A percentile compares a stretch with the other conserved stretches of the same genome.
phyloP scores from a whole-genome alignment of 2,113 vertebrate genomes.

The Patagioenas fasciata region DNA sequence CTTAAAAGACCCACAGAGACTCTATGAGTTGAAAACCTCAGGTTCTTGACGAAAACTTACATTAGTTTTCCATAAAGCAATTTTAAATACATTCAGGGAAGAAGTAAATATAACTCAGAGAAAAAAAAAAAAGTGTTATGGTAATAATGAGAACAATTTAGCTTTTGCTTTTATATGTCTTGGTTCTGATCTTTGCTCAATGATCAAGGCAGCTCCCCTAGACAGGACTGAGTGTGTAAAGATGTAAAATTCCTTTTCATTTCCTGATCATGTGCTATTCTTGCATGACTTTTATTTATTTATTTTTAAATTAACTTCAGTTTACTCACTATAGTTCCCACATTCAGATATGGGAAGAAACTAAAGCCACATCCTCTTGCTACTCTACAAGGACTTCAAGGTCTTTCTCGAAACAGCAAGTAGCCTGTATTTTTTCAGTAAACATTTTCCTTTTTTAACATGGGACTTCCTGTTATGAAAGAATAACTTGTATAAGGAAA shows the following conservation, averaged over 20 bases:
- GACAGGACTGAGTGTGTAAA: not conserved
- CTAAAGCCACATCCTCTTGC: not conserved
- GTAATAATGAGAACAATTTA: not conserved
- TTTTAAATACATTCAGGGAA: not conserved
- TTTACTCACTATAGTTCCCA: not conserved
- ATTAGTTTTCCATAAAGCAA: not conserved
- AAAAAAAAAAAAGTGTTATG: not conserved
- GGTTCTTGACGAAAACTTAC: not conserved
- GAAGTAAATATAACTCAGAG: not conserved
- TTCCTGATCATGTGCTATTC: not conserved
- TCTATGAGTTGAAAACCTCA: not conserved
- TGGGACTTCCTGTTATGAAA: not conserved
- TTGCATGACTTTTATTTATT: not conserved
- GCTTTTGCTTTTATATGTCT: not conserved
- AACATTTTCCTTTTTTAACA: not conserved
- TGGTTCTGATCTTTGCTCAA: not conserved
- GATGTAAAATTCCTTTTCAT: not conserved
- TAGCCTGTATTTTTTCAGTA: conserved; percentile 17
- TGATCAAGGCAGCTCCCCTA: not conserved
- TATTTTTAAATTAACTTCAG: not conserved
- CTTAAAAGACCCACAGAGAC: not conserved
- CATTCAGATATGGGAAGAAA: conserved; percentile 40
- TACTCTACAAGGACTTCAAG: not conserved
- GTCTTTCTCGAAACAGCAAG: conserved; percentile 9
- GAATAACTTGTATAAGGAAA: not conserved